Conservation (phyloP, 2,888 invertebrate species). For the Lobophora halterata region DNA sequence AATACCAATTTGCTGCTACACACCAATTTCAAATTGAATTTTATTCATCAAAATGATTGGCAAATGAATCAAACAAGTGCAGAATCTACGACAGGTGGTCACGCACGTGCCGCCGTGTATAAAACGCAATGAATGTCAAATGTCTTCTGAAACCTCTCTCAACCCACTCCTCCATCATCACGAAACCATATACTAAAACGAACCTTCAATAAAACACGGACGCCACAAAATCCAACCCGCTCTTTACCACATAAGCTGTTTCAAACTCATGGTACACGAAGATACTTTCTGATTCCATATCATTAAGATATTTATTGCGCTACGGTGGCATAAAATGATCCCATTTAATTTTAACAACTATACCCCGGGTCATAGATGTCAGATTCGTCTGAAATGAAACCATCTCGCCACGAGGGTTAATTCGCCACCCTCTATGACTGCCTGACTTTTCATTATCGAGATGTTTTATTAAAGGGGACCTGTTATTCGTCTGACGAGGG, state of each 20-base stretch:
- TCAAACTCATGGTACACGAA: constrained; percentile 39
- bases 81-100: constrained; percentile 75
- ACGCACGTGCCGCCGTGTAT: constrained; percentile 72
- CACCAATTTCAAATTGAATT: constrained; percentile 36
- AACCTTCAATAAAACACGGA: constrained; percentile 44
- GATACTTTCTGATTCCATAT: constrained; percentile 80
- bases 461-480: constrained; percentile 80
- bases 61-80: constrained; percentile 51
- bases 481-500: constrained; percentile 53
- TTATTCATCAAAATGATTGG: constrained; percentile 41
- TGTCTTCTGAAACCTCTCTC: constrained; percentile 40
- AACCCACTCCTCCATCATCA: constrained; percentile 32
- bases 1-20: constrained; percentile 9
- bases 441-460: constrained; percentile 81
- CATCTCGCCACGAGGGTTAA: constrained; percentile 56
- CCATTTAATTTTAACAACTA: constrained; percentile 61
- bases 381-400: constrained; percentile 45
- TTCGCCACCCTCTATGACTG: constrained; percentile 76
- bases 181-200: constrained; percentile 29
- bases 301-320: constrained; percentile 78
- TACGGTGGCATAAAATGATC: constrained; percentile 37
- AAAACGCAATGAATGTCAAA: constrained; percentile 80
- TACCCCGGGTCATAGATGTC: constrained; percentile 49
- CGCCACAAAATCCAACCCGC: constrained; percentile 43
- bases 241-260: constrained; percentile 47